Percentiles rank a stretch among this genome's conserved stretches.
Conservation (phyloP, 2,113 vertebrate genomes). For the Syngnathus floridae region DNA sequence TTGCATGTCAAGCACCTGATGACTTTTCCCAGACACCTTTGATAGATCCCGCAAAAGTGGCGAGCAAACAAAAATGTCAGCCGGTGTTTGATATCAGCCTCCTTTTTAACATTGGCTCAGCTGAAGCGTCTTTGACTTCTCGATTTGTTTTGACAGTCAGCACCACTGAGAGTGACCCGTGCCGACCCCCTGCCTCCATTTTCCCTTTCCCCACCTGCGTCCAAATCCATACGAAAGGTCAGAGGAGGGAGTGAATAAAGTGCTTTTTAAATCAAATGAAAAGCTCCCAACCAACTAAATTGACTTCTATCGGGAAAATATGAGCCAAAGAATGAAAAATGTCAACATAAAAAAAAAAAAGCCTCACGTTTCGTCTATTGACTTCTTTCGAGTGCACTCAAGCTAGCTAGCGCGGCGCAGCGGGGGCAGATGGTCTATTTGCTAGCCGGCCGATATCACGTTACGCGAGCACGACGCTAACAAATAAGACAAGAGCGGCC, state of each 20-base stretch:
- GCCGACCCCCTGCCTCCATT: too few species aligned
- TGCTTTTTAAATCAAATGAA: conserved; percentile 6
- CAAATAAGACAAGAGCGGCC: neutral
- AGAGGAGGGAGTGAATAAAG: neutral
- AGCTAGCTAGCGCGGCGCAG: neutral
- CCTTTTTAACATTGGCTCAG: neutral
- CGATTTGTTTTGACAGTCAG: neutral
- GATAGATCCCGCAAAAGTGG: too few species aligned
- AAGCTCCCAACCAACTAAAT: neutral
- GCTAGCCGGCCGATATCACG: neutral
- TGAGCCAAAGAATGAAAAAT: neutral
- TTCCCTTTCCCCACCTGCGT: neutral
- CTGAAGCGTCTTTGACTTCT: neutral
- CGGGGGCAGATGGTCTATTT: neutral
- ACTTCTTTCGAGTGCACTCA: conserved; percentile 6
- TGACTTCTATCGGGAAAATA: conserved; percentile 5
- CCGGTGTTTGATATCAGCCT: too few species aligned
- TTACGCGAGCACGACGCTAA: neutral
- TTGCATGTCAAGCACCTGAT: too few species aligned
- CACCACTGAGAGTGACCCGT: neutral
- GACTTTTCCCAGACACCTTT: too few species aligned
- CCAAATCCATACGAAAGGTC: neutral
- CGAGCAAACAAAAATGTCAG: too few species aligned
- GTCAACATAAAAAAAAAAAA: neutral
- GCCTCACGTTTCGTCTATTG: neutral